Conservation (phyloP, 1,140 invertebrate genomes). For the Odontomachus brunneus region DNA sequence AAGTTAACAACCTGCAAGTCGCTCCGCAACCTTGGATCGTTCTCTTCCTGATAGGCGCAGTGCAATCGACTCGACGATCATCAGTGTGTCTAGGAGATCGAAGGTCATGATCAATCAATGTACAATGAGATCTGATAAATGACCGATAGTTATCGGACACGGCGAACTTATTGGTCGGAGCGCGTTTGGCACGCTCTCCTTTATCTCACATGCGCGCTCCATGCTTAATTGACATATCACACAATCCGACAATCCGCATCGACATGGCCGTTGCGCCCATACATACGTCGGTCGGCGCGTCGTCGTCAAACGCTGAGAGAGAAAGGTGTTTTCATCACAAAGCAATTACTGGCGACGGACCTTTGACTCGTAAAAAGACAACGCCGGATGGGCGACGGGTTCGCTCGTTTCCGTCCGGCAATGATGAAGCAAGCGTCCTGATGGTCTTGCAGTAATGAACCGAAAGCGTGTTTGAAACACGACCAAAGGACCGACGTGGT, state of each 20-base stretch:
- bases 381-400: background rate
- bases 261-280: background rate
- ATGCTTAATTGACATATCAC: background rate
- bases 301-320: too few relatives aligned
- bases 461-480: background rate
- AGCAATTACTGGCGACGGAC: background rate
- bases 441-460: constrained; percentile 13
- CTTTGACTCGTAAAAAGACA: constrained; percentile 9
- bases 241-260: background rate
- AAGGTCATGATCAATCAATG: constrained; percentile 48
- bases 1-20: background rate
- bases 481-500: background rate
- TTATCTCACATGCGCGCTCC: background rate
- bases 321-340: background rate
- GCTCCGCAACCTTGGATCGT: constrained; percentile 46
- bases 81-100: constrained; percentile 37
- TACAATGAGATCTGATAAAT: constrained; percentile 55
- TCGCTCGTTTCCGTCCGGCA: constrained; percentile 10
- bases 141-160: constrained; percentile 28
- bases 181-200: background rate
- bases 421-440: constrained; percentile 26
- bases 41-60: constrained; percentile 53
- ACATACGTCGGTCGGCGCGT: too few relatives aligned
- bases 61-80: constrained; percentile 39
- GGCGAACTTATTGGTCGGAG: background rate